Evolutionary conservation across 2,113 vertebrate species (phyloP).

Genomic region (Anarhynchus alexandrinus): DNA sequence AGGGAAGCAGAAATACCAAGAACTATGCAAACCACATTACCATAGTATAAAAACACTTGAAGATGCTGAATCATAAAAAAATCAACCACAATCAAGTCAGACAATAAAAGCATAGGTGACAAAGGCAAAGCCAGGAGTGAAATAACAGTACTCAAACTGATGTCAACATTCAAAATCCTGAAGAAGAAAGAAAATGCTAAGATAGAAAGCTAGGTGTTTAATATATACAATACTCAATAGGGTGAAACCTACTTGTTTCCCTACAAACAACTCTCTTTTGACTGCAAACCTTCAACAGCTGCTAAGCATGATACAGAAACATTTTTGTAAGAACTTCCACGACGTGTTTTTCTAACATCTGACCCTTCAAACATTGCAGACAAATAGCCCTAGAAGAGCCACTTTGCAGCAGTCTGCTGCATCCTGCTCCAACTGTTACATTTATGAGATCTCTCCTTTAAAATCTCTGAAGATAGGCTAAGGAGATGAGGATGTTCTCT

Average conservation of each 20-base stretch:
- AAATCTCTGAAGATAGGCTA: not conserved
- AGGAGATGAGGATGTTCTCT: not conserved
- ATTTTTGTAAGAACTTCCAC: not conserved
- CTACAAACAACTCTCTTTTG: not conserved
- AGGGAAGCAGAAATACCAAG: not conserved
- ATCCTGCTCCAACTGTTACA: not conserved
- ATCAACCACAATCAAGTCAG: not conserved
- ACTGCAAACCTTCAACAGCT: not conserved
- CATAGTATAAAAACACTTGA: not conserved
- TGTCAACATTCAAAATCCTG: not conserved
- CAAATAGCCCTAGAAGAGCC: not conserved
- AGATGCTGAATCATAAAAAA: not conserved
- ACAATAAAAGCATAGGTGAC: not conserved
- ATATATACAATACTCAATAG: not conserved
- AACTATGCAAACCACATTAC: not conserved
- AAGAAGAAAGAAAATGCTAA: not conserved
- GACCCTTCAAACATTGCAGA: not conserved
- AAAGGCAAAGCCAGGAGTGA: not conserved
- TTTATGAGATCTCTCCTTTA: not conserved
- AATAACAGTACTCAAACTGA: not conserved
- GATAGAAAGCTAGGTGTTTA: not conserved
- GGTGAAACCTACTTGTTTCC: not conserved
- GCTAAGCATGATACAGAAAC: not conserved
- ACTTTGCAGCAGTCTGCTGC: not conserved
- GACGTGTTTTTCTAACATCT: not conserved